phyloP scores from a whole-genome alignment of 2,888 invertebrate genomes.

The Orgyia antiqua region DNA sequence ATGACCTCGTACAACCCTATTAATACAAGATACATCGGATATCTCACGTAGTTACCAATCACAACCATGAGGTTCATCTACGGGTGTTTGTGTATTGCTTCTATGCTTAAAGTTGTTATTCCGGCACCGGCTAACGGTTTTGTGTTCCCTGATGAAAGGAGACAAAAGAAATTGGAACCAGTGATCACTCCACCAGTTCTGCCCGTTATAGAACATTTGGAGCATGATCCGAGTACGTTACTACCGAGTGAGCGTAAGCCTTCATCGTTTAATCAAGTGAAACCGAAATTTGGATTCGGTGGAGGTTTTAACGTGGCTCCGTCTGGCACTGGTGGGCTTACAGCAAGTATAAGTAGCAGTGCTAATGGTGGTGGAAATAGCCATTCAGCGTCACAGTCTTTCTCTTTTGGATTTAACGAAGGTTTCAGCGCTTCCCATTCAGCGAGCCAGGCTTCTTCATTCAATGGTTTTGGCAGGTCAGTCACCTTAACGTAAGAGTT shows the following conservation, averaged over 20 bases:
- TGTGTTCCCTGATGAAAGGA: constrained; percentile 59
- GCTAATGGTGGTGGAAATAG: constrained; percentile 58
- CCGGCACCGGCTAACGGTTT: constrained; percentile 57
- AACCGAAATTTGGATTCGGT: constrained; percentile 57
- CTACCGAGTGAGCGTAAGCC: constrained; percentile 46
- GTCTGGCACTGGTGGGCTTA: constrained; percentile 57
- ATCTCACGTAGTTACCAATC: constrained; percentile 54
- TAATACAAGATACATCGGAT: constrained; percentile 64
- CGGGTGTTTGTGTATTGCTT: constrained; percentile 43
- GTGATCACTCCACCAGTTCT: constrained; percentile 71
- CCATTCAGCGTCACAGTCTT: constrained; percentile 68
- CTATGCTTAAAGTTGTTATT: constrained; percentile 30
- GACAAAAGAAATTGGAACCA: constrained; percentile 58
- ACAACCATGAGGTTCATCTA: constrained; percentile 63
- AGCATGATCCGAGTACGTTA: constrained; percentile 69
- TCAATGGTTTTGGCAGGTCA: constrained; percentile 69
- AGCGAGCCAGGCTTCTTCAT: constrained; percentile 68
- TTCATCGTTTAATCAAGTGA: constrained; percentile 29
- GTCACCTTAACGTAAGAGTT: constrained; percentile 31
- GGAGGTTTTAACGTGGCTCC: constrained; percentile 64
- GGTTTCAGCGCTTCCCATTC: constrained; percentile 73
- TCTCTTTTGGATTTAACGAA: constrained; percentile 69
- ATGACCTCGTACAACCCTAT: constrained; percentile 71
- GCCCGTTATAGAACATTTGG: constrained; percentile 69
- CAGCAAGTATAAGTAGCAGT: constrained; percentile 66